Base-by-base conservation (phyloP, 2,113 vertebrate genomes). In the Pangasianodon hypophthalmus region DNA sequence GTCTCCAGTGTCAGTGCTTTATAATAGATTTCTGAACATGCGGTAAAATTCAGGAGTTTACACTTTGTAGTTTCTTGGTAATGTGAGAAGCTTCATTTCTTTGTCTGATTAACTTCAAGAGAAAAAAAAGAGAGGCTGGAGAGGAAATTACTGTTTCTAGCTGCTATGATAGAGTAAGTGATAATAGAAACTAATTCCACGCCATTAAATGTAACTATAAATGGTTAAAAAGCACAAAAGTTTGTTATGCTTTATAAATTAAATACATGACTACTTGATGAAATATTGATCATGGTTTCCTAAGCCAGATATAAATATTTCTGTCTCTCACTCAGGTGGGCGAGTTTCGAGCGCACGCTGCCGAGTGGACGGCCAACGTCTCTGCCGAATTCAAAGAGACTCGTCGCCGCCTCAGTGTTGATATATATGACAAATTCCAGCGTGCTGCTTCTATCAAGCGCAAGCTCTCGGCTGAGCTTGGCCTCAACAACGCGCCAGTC, bases 351-450 rank as follows among this genome's bases (percentile, higher is more conserved):
- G 98, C 97, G 10, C 98, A 99, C 0, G 98, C 98, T 0, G 98
- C 98, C 0, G 98, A 99, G 94, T 99, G 98, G 98, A 99, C 98
- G 0, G 98, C 98, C 64, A 99, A 99, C 0, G 98, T 99, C 90
- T 99, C 98, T 0, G 98, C 98, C 0, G 98, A 99, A 94, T 99
- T 99, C 95, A 99, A 99, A 94, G 98, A 99, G 95, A 99, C 98
- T 0, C 96, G 98, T 8, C 94, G 98, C 62, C 96, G 98, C 41
- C 96, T 99, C 90, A 99, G 98, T 0, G 98, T 99, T 80, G 98
- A 99, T 95, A 98, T 99, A 90, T 99, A 99, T 0, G 98, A 99
- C 96, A 98, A 97, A 94, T 99, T 99, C 93, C 98, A 99, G 94
- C 95, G 98, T 0, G 98, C 98, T 46, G 97, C 98, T 1, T 99